These are phyloP conservation scores for Ceratina australensis DNA, from an alignment of 1,140 invertebrate genomes.

Conservation along the genomic window DNA sequence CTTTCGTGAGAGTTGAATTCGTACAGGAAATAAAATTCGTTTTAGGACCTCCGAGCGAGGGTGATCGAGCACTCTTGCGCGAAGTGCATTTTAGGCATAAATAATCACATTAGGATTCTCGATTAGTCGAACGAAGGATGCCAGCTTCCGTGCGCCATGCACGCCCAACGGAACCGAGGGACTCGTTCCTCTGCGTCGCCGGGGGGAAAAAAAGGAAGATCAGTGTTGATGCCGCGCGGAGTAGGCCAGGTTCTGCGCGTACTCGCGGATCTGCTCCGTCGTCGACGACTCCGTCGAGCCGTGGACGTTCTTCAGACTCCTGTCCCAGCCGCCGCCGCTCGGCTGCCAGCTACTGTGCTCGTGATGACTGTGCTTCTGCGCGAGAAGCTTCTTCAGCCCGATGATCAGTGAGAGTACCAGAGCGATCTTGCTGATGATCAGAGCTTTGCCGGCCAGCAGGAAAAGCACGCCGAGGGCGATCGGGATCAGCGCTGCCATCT, in stretches of 20 bases:
- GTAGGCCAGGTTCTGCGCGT: conserved; percentile 85
- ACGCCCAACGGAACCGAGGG: conserved; percentile 16
- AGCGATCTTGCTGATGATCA: conserved; percentile 89
- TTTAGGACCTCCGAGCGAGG: too few species aligned
- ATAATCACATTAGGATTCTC: neutral
- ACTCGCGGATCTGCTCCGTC: conserved; percentile 70
- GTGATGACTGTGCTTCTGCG: conserved; percentile 81
- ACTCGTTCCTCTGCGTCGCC: neutral
- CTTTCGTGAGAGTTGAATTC: too few species aligned
- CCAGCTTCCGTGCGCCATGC: neutral
- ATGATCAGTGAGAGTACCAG: conserved; percentile 88
- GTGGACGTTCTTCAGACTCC: conserved; percentile 73
- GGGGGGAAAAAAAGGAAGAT: neutral
- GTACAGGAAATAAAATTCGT: too few species aligned
- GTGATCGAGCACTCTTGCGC: too few species aligned
- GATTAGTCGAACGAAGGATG: neutral
- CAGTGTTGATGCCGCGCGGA: conserved; percentile 71
- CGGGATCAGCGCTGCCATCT: conserved; percentile 86
- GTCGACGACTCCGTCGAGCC: conserved; percentile 73
- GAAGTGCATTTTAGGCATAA: too few species aligned
- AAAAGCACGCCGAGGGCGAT: conserved; percentile 87
- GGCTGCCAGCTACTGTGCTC: conserved; percentile 80
- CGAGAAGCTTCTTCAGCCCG: conserved; percentile 87
- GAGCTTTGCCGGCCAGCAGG: conserved; percentile 87
- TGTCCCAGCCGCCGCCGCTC: conserved; percentile 82